Percentiles rank a stretch among this genome's conserved stretches.
Conservation (phyloP, 2,888 invertebrate genomes). For the Chrysolina americana region DNA sequence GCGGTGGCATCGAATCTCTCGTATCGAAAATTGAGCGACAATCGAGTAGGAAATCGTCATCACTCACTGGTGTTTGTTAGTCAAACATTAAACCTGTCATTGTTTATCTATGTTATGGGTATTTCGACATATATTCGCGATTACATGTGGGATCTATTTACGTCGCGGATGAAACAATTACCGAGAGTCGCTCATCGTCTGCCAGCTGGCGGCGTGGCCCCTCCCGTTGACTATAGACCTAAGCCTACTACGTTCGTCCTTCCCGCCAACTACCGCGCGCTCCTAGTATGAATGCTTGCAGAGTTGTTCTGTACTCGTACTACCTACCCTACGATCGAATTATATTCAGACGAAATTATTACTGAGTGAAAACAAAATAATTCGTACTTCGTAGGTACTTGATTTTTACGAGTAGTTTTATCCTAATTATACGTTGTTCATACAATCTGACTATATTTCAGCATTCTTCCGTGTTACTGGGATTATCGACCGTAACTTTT, state of each 20-base stretch:
- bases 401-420: background rate
- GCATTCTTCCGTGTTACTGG: background rate
- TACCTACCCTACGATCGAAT: constrained; percentile 28
- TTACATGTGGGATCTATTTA: constrained; percentile 66
- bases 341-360: constrained; percentile 11
- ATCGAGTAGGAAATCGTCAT: background rate
- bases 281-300: constrained; percentile 53
- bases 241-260: constrained; percentile 64
- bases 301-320: constrained; percentile 36
- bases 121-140: constrained; percentile 37
- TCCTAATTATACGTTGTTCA: background rate
- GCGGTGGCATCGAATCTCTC: constrained; percentile 35
- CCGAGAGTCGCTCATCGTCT: constrained; percentile 71
- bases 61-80: constrained; percentile 1
- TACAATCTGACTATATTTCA: background rate
- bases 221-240: constrained; percentile 70
- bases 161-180: constrained; percentile 68
- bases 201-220: constrained; percentile 74
- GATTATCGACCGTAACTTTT: constrained; percentile 1
- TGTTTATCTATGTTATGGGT: constrained; percentile 30
- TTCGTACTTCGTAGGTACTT: no score
- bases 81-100: constrained; percentile 43
- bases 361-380: constrained; percentile 2
- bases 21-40: background rate
- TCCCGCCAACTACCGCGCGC: constrained; percentile 61